These are phyloP conservation scores for Etia nguti DNA, from an alignment of 2,113 vertebrate genomes.

Conservation along the genomic window DNA sequence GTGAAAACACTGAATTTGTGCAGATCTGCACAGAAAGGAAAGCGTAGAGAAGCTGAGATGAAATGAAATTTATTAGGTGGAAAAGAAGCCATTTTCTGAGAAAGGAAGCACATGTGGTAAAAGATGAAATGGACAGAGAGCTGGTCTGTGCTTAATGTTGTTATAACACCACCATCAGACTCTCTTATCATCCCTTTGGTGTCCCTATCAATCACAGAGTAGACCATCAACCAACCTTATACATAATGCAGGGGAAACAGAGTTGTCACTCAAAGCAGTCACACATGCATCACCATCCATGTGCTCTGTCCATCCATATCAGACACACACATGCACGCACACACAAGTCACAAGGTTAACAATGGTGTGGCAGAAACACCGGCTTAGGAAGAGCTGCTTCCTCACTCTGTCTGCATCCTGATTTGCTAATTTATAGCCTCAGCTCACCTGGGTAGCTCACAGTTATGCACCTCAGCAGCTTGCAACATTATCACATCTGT, in stretches of 20 bases:
- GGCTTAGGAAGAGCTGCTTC: not conserved
- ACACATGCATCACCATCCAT: not conserved
- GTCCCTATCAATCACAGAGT: conserved; percentile 22
- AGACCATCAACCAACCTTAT: not conserved
- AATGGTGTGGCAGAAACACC: conserved; percentile 17
- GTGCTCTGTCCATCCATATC: conserved; percentile 1
- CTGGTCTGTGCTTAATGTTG: not conserved
- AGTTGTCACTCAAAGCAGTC: not conserved
- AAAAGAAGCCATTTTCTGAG: not conserved
- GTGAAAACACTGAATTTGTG: not conserved
- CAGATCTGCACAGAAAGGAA: not conserved
- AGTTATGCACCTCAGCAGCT: not conserved
- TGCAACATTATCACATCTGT: conserved; percentile 23
- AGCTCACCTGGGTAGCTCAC: conserved; percentile 20
- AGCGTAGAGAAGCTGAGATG: not conserved
- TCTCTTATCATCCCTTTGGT: not conserved
- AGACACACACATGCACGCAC: not conserved
- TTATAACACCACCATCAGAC: not conserved
- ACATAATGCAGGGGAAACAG: not conserved
- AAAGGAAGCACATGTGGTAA: not conserved
- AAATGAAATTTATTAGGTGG: not conserved
- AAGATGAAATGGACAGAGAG: not conserved
- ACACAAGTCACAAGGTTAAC: conserved; percentile 19
- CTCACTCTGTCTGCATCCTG: conserved; percentile 16
- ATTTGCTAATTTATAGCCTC: conserved; percentile 58